Base-by-base conservation (phyloP, 2,888 invertebrate species). In the Orthosia incerta region DNA sequence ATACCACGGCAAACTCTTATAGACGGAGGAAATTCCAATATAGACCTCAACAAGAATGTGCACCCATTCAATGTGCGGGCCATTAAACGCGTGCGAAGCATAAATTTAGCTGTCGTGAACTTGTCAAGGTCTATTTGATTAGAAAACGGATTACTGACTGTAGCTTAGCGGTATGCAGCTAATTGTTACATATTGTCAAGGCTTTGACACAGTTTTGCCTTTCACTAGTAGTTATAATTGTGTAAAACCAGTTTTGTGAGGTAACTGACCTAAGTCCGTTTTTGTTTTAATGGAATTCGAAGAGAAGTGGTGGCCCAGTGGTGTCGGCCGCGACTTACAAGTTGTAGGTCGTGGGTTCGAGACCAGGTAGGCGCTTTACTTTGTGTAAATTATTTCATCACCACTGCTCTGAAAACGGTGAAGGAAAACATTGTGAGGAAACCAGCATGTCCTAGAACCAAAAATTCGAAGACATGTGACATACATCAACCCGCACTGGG, bases 101-200 rank as follows among this genome's bases (percentile, higher is more conserved):
- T 75, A 48, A 0, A 39, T 51, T 51, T 11, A 31, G 23, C 45
- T 51, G 45, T 65, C 50, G 31, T 50, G 46, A 62, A 55, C 63
- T 48, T 13, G 2, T 64, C 64, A 60, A 71, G 79, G 79, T 53
- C 50, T 4, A 13, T 53, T 26, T n/a, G 48, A 61, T 57, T 65
- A 71, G 46, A 59, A 71, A 72, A 81, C 39, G 13, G 26, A 76
- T 76, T 66, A 55, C 53, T 20, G 46, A 1, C 50, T 51, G 59
- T 61, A 68, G 46, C 4, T 31, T 4, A 51, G 16, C 39, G 51
- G n/a, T 56, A 67, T 45, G 53, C 15, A n/a, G 39, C 12, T 68
- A 67, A 82, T 63, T 79, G 68, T 66, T 66, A 83, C 65, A 63
- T 60, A 62, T 71, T 56, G 61, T 68, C 83, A 82, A 81, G 81